These are phyloP conservation scores for Allochrocebus solatus DNA, from an alignment of 2,797 vertebrate genomes.

Conservation along the genomic window DNA sequence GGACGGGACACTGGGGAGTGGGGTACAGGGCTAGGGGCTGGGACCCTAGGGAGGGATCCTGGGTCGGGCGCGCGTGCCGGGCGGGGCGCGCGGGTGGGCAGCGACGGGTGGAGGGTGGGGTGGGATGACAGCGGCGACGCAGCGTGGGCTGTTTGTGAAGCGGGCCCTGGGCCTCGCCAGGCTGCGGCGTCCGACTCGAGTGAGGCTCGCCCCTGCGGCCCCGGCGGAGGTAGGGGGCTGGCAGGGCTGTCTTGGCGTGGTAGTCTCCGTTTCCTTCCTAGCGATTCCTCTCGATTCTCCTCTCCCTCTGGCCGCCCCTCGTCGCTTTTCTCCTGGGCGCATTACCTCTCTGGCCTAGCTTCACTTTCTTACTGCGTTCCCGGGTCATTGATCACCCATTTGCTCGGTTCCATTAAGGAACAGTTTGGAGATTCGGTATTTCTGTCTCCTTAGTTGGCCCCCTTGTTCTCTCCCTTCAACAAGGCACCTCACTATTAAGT, in stretches of 20 bases:
- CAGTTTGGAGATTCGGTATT: not conserved
- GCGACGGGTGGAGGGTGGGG: not conserved
- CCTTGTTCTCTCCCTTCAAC: rapidly evolving
- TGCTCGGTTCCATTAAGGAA: rapidly evolving
- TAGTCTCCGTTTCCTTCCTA: rapidly evolving
- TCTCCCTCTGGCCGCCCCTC: rapidly evolving
- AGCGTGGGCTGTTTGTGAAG: not conserved
- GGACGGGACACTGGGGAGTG: not conserved
- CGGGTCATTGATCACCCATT: rapidly evolving
- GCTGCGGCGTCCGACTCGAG: not conserved
- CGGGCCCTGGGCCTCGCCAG: not conserved
- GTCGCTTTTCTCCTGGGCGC: not conserved
- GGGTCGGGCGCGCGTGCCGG: not conserved
- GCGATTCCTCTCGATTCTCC: too few relatives aligned
- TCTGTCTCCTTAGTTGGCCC: rapidly evolving
- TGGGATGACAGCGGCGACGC: not conserved
- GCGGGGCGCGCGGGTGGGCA: too few relatives aligned
- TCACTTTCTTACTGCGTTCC: rapidly evolving
- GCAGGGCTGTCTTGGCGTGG: rapidly evolving
- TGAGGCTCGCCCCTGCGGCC: not conserved
- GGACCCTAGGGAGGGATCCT: too few relatives aligned
- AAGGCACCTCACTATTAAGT: not conserved
- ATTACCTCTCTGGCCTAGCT: rapidly evolving
- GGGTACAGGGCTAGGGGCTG: not conserved
- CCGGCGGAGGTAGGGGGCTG: not conserved